Evolutionary conservation across 2,888 invertebrate genomes (phyloP), one percentile per base, ranked within the genome.

Genomic region (Eupithecia dodoneata): DNA sequence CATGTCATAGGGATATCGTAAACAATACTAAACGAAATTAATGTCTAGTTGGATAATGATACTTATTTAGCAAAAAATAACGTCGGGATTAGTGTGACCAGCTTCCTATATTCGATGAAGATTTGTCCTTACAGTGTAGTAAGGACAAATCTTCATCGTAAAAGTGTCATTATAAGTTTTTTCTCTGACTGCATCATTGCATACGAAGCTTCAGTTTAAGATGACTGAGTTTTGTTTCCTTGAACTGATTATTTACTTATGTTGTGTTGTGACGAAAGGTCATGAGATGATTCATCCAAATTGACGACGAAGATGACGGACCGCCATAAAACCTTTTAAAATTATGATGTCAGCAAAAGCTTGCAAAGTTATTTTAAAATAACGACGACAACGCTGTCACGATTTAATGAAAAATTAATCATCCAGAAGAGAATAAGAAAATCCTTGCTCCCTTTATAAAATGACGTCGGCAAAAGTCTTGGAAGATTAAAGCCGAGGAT

Each of bases 1-100:
- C 76, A 69, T 72, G 71, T 72, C 55, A 42, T 63, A 41, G 76
- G 13, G 41, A 75, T 76, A 76, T 72, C 49, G 72, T 69, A 74
- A 70, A 41, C 74, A 63, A 45, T 45, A 59, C 18, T 45, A 47
- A 45, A 63, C 6, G 10, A 18, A 65, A 73, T 13, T 9, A 73
- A 74, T 67, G 42, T 67, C 42, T 42, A 18, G 49, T 18, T 70
- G 70, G 18, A 70, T 45, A 13, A 47, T 70, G 44, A 44, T 41
- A 66, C 13, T n/a, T 66, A 42, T 66, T 15, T 7, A 42, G 15
- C 4, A n/a, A n/a, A 15, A 13, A 70, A 47, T 70, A 45, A n/a
- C 12, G 41, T 42, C 66, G 42, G 7, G 6, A 41, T 66, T 66
- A 13, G 13, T 66, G 66, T 42, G 42, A 66, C 42, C 66, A 66